phyloP scores from a whole-genome alignment of 2,113 vertebrate genomes.

The Anguilla japonica region DNA sequence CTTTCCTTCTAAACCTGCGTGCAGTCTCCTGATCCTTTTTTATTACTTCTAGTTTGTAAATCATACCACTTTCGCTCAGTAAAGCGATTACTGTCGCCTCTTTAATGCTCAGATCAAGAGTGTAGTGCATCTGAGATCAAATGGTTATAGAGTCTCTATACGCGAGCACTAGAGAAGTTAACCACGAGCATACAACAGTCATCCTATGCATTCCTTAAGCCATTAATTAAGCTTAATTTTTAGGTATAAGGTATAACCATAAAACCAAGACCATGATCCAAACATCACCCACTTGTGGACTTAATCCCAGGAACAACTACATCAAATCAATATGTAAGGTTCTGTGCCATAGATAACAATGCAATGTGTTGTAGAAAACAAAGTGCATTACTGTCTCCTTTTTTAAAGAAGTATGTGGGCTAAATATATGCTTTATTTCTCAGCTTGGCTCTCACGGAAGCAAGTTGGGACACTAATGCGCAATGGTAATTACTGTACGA shows the following conservation, averaged over 20 bases:
- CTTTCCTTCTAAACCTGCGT: neutral
- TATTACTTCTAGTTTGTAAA: slow-evolving; percentile 22
- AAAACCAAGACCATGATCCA: neutral
- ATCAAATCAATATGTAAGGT: neutral
- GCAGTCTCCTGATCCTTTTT: neutral
- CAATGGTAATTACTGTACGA: neutral
- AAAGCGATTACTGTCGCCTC: neutral
- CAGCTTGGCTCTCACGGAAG: neutral
- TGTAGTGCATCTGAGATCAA: neutral
- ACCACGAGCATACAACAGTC: neutral
- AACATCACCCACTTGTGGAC: neutral
- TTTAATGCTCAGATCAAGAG: slow-evolving; percentile 5
- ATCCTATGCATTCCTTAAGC: neutral
- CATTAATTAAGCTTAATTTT: neutral
- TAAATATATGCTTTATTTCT: neutral
- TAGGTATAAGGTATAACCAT: neutral
- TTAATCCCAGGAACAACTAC: neutral
- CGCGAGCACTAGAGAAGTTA: neutral
- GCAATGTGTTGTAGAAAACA: too few species aligned
- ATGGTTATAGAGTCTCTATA: neutral
- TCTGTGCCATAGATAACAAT: too few species aligned
- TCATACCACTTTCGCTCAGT: slow-evolving; percentile 5
- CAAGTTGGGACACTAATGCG: neutral
- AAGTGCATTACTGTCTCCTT: neutral
- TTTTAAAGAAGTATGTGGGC: neutral